Evolutionary conservation across 1,140 invertebrate species (phyloP), one percentile per base, ranked within the genome.

Genomic region (Polypedilum pembai): DNA sequence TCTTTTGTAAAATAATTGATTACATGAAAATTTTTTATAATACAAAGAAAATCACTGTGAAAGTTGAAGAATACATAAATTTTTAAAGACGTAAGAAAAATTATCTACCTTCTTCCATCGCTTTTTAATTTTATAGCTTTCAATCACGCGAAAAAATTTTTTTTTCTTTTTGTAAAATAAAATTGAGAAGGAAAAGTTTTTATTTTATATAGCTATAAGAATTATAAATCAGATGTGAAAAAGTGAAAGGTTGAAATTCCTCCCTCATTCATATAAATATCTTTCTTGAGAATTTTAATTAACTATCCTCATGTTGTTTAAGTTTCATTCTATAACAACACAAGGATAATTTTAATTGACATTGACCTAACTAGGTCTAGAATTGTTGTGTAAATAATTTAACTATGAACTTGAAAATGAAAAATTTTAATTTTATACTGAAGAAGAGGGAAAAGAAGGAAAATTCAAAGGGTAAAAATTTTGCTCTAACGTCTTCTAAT

Each of bases 81-180:
- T 56, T 12, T 4, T n/a, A 56, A 12, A 56, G 45, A 56, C n/a
- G 45, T n/a, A 56, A 56, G 12, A 12, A 69, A 69, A 3, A 15
- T 20, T 69, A 69, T 69, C 65, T 69, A 69, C 65, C 20, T 69
- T 69, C 17, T 69, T 69, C 17, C 17, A 69, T 69, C 65, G 20
- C n/a, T 69, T 21, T 69, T 69, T 69, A 69, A 21, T 69, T 69
- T 69, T 69, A 69, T 69, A 69, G 65, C 65, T 20, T 21, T 69
- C 65, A 21, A 69, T 20, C 65, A 69, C 65, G 65, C 65, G 20
- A 69, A 56, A 15, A 12, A n/a, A 15, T 56, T 56, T 56, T 3
- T 56, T 45, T 45, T 15, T 45, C 8, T 45, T 15, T 45, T 45
- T 45, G 8, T 8, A 12, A 45, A 12, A 45, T 45, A 15, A n/a